Percentiles rank a stretch among this genome's conserved stretches.
Evolutionary conservation across 2,113 vertebrate species (phyloP).

Genomic region (Hippocampus abdominalis): DNA sequence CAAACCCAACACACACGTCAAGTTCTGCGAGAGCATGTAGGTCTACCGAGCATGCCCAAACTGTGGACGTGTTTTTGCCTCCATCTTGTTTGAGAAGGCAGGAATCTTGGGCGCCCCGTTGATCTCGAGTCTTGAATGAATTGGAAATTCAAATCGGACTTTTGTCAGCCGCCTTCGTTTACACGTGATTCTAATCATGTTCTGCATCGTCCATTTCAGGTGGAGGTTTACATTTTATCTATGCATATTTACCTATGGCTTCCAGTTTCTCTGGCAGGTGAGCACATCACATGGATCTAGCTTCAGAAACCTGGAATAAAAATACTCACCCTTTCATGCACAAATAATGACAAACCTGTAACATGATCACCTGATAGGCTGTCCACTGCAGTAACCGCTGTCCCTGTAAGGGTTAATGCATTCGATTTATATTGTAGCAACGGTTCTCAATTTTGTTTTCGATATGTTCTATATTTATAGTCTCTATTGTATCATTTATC

Average conservation of each 20-base stretch:
- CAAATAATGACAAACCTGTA: no score
- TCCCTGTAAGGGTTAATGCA: no score
- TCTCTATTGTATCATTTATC: background rate
- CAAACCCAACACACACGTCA: slow-evolving; percentile 89
- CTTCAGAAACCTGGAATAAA: background rate
- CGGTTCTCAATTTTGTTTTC: background rate
- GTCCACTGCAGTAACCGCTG: no score
- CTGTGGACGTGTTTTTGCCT: no score
- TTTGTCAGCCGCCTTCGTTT: background rate
- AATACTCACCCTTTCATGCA: no score
- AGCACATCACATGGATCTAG: slow-evolving; percentile 46
- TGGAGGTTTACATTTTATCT: slow-evolving; percentile 97
- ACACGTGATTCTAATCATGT: background rate
- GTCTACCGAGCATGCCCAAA: slow-evolving; percentile 48
- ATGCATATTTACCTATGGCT: slow-evolving; percentile 88
- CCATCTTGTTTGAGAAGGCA: background rate
- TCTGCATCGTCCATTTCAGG: slow-evolving; percentile 68
- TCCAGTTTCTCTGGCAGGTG: slow-evolving; percentile 92
- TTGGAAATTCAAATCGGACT: background rate
- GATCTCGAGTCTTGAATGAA: background rate
- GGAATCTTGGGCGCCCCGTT: background rate
- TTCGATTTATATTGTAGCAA: background rate
- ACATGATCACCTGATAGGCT: no score
- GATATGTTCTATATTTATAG: background rate
- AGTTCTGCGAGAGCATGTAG: slow-evolving; percentile 99